Conservation (phyloP, 2,888 invertebrate species). For the Caenorhabditis macrosperma region DNA sequence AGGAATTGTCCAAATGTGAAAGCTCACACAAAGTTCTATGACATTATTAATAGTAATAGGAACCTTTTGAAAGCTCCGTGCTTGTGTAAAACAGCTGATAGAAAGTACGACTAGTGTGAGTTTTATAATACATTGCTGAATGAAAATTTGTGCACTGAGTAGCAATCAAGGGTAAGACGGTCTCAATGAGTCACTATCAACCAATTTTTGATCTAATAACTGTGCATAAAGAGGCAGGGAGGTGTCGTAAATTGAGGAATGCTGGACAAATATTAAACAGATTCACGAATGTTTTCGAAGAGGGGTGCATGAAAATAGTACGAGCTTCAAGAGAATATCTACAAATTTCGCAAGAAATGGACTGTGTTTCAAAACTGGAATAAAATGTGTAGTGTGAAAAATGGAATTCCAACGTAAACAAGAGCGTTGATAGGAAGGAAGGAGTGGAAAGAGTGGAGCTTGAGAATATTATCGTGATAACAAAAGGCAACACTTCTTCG, state of each 20-base stretch:
- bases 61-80: neutral
- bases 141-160: neutral
- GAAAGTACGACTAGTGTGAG: neutral
- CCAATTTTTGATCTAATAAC: neutral
- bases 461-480: slow-evolving; percentile 8
- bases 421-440: slow-evolving; percentile 16
- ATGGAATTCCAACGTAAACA: slow-evolving; percentile 37
- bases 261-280: neutral
- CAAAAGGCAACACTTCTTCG: neutral
- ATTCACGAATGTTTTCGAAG: neutral
- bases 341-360: slow-evolving; percentile 1
- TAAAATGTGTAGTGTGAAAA: neutral
- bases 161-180: neutral
- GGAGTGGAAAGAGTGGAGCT: slow-evolving; percentile 18
- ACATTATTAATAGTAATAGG: neutral
- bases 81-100: neutral
- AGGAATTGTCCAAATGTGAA: neutral
- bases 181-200: slow-evolving; percentile 5
- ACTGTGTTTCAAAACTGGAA: slow-evolving; percentile 4
- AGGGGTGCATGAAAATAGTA: neutral
- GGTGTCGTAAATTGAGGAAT: slow-evolving; percentile 31
- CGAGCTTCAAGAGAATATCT: neutral
- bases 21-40: neutral
- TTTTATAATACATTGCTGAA: neutral
- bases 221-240: neutral